Conservation (phyloP, 2,888 invertebrate genomes). For the Criorhina ranunculi region DNA sequence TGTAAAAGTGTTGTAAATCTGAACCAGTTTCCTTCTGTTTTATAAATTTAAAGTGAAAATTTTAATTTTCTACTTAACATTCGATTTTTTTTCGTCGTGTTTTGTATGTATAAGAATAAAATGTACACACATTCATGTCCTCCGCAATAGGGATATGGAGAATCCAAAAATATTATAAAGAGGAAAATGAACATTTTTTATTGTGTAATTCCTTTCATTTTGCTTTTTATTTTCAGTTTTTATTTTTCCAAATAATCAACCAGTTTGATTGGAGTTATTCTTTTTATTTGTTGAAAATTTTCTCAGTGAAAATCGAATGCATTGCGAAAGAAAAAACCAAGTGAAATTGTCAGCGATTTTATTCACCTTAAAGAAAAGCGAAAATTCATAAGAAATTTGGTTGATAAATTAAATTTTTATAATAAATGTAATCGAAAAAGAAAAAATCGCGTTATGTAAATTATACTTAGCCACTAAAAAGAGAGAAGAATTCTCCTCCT, state of each 20-base stretch:
- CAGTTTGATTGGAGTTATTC: background rate
- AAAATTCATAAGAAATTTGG: background rate
- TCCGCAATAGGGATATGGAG: slow-evolving; percentile 70
- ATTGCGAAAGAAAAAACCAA: background rate
- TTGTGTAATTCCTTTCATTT: slow-evolving; percentile 65
- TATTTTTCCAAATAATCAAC: background rate
- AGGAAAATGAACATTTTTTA: slow-evolving; percentile 63
- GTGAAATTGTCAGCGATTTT: background rate
- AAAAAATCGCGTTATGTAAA: slow-evolving; percentile 74
- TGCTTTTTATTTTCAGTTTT: background rate
- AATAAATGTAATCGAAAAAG: slow-evolving; percentile 33
- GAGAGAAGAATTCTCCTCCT: slow-evolving; percentile 54
- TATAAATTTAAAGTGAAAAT: slow-evolving; percentile 45
- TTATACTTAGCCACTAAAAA: slow-evolving; percentile 61
- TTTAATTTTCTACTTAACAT: slow-evolving; percentile 59
- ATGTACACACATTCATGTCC: slow-evolving; percentile 75
- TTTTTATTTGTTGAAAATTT: background rate
- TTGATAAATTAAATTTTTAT: slow-evolving; percentile 4
- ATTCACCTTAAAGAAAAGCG: background rate
- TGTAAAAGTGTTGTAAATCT: slow-evolving; percentile 30
- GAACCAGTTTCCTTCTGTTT: slow-evolving; percentile 27
- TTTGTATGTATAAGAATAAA: slow-evolving; percentile 75
- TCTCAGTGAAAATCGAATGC: background rate
- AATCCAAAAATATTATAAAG: slow-evolving; percentile 40
- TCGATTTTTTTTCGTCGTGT: slow-evolving; percentile 70